These are phyloP conservation scores for Mythimna pallens DNA, from an alignment of 2,888 invertebrate species.

Conservation along the genomic window DNA sequence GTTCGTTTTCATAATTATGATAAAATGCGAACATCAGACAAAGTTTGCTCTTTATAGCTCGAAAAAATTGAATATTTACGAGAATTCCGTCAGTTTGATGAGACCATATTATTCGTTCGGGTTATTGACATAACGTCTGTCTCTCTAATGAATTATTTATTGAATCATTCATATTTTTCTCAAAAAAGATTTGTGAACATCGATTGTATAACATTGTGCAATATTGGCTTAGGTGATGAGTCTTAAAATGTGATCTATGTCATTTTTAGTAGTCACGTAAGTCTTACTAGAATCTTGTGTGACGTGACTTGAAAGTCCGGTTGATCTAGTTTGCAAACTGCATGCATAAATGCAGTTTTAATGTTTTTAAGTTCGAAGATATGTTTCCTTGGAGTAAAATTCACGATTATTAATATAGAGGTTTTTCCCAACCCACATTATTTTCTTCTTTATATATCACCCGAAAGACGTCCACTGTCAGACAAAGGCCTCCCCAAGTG, in stretches of 20 bases:
- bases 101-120: constrained; percentile 51
- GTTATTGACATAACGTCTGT: constrained; percentile 64
- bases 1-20: constrained; percentile 53
- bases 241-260: constrained; percentile 26
- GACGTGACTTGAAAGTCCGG: constrained; percentile 10
- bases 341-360: background rate
- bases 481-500: no score
- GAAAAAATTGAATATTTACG: constrained; percentile 62
- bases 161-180: constrained; percentile 49
- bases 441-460: background rate
- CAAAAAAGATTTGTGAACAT: constrained; percentile 25
- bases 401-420: background rate
- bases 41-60: constrained; percentile 45
- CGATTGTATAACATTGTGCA: constrained; percentile 42
- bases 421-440: background rate
- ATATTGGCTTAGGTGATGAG: constrained; percentile 27
- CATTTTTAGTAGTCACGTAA: background rate
- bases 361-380: background rate
- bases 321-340: constrained; percentile 9
- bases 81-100: constrained; percentile 56
- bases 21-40: constrained; percentile 40
- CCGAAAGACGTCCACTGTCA: no score
- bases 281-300: constrained; percentile 13
- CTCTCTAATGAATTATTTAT: constrained; percentile 63
- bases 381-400: background rate